Evolutionary conservation across 2,797 vertebrate genomes (phyloP).

Genomic region (Onychomys torridus): DNA sequence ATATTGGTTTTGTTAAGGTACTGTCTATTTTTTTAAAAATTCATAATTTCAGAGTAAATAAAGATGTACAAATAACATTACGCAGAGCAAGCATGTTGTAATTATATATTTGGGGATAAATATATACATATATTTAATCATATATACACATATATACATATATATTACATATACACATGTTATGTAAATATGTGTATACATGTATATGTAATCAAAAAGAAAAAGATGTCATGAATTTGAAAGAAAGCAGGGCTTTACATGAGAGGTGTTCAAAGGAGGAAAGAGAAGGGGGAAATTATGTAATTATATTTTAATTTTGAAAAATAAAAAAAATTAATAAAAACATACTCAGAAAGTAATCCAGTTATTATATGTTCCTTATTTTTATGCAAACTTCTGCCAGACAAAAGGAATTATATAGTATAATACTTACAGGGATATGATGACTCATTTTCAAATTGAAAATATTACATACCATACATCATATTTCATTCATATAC

Average conservation of each 20-base stretch:
- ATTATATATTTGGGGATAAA: neutral
- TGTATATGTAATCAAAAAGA: neutral
- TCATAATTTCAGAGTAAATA: neutral
- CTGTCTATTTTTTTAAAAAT: neutral
- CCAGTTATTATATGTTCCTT: neutral
- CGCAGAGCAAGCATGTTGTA: neutral
- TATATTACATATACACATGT: neutral
- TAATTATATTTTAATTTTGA: neutral
- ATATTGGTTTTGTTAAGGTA: neutral
- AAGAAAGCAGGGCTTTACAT: neutral
- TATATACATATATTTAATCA: neutral
- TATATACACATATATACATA: neutral
- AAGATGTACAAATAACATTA: neutral
- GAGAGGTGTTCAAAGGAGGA: neutral
- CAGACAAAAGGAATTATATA: neutral
- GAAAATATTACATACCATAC: neutral
- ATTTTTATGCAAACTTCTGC: neutral
- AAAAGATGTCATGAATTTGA: neutral
- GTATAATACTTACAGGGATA: neutral
- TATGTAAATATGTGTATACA: neutral
- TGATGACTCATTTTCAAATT: neutral
- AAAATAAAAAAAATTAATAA: neutral
- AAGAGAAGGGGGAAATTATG: neutral
- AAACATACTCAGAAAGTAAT: neutral
- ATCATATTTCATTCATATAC: neutral